Base-by-base conservation (phyloP, 2,888 invertebrate species). In the Apamea monoglypha region DNA sequence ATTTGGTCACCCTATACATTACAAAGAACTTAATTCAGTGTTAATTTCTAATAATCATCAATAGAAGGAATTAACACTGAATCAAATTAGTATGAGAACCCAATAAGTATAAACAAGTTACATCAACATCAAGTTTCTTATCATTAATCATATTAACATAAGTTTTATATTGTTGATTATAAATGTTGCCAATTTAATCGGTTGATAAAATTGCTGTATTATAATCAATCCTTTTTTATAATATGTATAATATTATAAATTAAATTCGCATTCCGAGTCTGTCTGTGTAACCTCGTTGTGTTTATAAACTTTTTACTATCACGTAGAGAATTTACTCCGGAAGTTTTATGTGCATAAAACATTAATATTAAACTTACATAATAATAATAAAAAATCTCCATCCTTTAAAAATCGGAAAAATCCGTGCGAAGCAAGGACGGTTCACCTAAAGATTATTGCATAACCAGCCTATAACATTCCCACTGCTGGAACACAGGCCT, bases 61-160 rank as follows among this genome's bases (percentile, higher is more conserved):
- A 50, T 68, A 69, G 44, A 29, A 81, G 56, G 47, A 81, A 81
- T 81, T 53, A 63, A 81, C 47, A 69, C 74, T 81, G 61, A 74
- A 81, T 81, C 68, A 81, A 81, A 80, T 53, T 68, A 64, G 56
- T 68, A 81, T 18, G 29, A 63, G 36, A 81, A 63, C 68, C 63
- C 25, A 69, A 63, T 80, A 25, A 69, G 36, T 73, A 80, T 47
- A 74, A n/a, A n/a, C n/a, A 74, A 74, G 74, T 74, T 29, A 36
- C 25, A 72, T 2, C 10, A 36, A 56, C 4, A 68, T 74, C 14
- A 56, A 68, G 0, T 47, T 72, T 67, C 0, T 59, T 67, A 50
- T 79, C 66, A 18, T 72, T 67, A 80, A 44, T 80, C 50, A 61
- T 56, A 61, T 74, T 74, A 36, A 74, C 53, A 81, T 68, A n/a